phyloP scores from a whole-genome alignment of 30 jellyfish, hydroid and myxozoan species.

The Thelohanellus kitauei region DNA sequence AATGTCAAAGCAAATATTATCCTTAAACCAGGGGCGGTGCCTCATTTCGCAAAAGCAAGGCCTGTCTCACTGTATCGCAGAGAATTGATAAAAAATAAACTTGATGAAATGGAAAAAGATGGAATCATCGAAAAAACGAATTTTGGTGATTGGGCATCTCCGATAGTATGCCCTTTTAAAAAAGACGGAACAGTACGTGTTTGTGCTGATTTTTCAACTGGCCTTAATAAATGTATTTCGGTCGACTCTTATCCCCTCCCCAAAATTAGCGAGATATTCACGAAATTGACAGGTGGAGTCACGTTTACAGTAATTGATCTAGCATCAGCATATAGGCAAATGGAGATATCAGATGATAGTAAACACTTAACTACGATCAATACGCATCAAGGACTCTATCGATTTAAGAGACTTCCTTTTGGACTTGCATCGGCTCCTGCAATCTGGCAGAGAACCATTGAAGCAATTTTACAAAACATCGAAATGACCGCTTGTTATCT shows the following conservation, averaged over 20 bases:
- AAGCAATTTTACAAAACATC: slow-evolving; percentile 5
- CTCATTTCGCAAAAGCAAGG: background rate
- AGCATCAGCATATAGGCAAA: slow-evolving; percentile 7
- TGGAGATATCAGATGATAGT: slow-evolving; percentile 6
- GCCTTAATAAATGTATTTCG: background rate
- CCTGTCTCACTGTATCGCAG: background rate
- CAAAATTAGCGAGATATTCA: background rate
- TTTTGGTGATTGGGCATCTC: background rate
- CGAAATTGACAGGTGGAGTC: background rate
- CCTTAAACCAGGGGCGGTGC: background rate
- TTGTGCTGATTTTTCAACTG: background rate
- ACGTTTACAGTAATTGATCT: slow-evolving; percentile 5
- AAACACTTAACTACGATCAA: slow-evolving; percentile 10
- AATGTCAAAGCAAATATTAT: background rate
- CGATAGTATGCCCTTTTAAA: background rate
- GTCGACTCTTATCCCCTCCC: background rate
- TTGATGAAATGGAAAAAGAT: background rate
- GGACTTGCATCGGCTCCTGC: slow-evolving; percentile 34
- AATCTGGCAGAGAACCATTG: slow-evolving; percentile 11
- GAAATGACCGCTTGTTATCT: slow-evolving; percentile 2
- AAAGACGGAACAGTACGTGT: background rate
- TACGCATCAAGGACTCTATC: slow-evolving; percentile 11
- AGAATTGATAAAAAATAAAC: background rate
- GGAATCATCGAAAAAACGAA: background rate
- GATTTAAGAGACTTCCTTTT: slow-evolving; percentile 14